phyloP scores from a whole-genome alignment of 2,888 invertebrate genomes.

The Ramazzottius varieornatus region DNA sequence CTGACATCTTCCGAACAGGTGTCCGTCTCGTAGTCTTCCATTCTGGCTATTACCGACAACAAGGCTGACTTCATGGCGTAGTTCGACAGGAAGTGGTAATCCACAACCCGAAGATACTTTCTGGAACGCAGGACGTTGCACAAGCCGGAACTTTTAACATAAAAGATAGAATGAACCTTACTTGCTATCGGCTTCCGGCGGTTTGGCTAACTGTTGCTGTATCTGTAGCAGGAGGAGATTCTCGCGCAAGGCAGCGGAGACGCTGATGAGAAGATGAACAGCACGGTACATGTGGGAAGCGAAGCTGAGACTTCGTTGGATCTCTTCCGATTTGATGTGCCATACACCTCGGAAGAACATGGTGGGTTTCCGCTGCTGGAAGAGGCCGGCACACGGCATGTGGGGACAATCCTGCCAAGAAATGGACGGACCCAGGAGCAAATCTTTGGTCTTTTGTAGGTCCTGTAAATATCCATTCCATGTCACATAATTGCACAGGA shows the following conservation, averaged over 20 bases:
- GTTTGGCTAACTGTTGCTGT: conserved; percentile 45
- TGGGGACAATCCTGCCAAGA: conserved; percentile 11
- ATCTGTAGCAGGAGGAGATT: conserved; percentile 49
- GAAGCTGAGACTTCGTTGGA: conserved; percentile 70
- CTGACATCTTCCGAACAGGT: background rate
- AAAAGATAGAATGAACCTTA: background rate
- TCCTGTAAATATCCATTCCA: conserved; percentile 20
- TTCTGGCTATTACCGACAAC: background rate
- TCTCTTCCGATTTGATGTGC: conserved; percentile 64
- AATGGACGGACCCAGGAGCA: conserved; percentile 19
- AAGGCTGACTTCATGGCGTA: background rate
- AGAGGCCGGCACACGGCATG: conserved; percentile 48
- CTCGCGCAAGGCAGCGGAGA: conserved; percentile 50
- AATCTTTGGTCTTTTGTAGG: conserved; percentile 18
- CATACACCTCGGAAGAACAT: conserved; percentile 84
- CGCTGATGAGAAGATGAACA: conserved; percentile 49
- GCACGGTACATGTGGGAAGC: conserved; percentile 67
- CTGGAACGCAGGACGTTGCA: too few relatives aligned
- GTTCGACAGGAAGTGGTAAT: background rate
- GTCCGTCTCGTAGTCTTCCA: background rate
- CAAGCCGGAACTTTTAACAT: too few relatives aligned
- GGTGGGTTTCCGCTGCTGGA: conserved; percentile 49
- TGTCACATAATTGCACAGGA: too few relatives aligned
- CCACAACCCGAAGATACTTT: background rate
- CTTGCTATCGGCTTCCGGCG: conserved; percentile 51